phyloP scores from a whole-genome alignment of 1,140 invertebrate species.

The Paraescarpia echinospica region DNA sequence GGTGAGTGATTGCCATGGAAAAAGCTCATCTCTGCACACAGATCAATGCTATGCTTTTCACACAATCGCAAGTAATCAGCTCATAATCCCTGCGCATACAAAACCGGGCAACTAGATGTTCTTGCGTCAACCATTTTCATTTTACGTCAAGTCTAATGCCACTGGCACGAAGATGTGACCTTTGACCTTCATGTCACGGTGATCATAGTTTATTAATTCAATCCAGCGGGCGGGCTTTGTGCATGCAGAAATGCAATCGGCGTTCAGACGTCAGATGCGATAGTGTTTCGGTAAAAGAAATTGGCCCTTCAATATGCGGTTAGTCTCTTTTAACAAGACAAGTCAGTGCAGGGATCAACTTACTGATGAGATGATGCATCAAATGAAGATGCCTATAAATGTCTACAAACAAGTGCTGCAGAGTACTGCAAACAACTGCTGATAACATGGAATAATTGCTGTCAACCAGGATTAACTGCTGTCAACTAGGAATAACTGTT shows the following conservation, averaged over 20 bases:
- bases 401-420: background rate
- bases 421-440: background rate
- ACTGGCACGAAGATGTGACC: background rate
- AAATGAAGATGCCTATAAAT: background rate
- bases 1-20: background rate
- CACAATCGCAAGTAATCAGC: background rate
- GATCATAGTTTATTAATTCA: slow-evolving; percentile 6
- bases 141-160: background rate
- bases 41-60: background rate
- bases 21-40: background rate
- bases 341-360: background rate
- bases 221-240: background rate
- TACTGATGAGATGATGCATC: background rate
- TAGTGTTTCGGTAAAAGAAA: background rate
- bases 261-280: background rate
- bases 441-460: background rate
- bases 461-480: background rate
- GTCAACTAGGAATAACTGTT: background rate
- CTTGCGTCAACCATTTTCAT: background rate
- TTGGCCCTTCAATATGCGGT: background rate
- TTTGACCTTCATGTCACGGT: background rate
- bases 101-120: background rate
- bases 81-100: background rate
- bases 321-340: background rate
- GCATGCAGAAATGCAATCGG: background rate